Conservation (phyloP, 2,888 invertebrate genomes). For the Chrysina gloriosa region DNA sequence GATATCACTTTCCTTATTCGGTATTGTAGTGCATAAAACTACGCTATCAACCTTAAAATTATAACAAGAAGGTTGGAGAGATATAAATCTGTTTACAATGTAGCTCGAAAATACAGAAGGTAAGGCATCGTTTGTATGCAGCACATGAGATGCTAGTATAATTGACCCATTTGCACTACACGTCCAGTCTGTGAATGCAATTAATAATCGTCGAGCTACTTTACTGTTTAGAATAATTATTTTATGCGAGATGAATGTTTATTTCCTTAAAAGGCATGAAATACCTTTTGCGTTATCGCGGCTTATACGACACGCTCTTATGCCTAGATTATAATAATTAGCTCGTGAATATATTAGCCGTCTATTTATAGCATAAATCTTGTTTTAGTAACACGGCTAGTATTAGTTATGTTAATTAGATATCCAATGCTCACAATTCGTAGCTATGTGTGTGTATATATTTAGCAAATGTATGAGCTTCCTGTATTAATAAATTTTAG, state of each 20-base stretch:
- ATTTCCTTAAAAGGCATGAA: constrained; percentile 38
- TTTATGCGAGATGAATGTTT: constrained; percentile 39
- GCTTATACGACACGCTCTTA: constrained; percentile 12
- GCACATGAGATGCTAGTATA: constrained; percentile 38
- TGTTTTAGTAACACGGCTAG: constrained; percentile 9
- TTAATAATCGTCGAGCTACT: constrained; percentile 40
- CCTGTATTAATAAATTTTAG: constrained; percentile 5
- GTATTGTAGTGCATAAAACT: no score
- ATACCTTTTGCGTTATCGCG: constrained; percentile 14
- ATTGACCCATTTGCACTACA: constrained; percentile 45
- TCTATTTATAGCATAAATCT: constrained; percentile 19
- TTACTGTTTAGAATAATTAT: constrained; percentile 39
- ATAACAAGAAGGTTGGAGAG: constrained; percentile 31
- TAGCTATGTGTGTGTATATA: neutral
- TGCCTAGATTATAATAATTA: constrained; percentile 24
- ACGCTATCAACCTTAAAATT: no score
- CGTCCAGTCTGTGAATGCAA: constrained; percentile 41
- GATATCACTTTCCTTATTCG: no score
- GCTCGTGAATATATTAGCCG: constrained; percentile 10
- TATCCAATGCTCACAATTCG: neutral
- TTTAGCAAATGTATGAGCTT: neutral
- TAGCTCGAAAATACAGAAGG: constrained; percentile 35
- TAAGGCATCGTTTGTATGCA: constrained; percentile 42
- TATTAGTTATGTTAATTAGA: constrained; percentile 21
- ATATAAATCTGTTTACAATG: constrained; percentile 39